A percentile compares a stretch with the other conserved stretches of the same genome.
phyloP scores from a whole-genome alignment of 2,797 vertebrate genomes.

The Vespertilio murinus region DNA sequence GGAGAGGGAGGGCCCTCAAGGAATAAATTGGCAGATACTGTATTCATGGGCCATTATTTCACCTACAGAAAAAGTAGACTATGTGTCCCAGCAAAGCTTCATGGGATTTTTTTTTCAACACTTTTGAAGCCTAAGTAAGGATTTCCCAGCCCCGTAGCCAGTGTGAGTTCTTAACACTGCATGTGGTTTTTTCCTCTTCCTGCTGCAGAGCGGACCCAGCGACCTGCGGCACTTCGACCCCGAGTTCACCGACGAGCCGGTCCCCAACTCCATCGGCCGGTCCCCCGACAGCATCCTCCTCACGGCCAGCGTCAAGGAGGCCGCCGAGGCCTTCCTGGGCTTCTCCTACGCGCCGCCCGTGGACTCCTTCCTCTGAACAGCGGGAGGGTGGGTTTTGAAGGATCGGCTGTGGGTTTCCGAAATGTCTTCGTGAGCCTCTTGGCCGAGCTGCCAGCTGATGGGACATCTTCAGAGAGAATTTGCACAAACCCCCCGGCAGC shows the following conservation, averaged over 20 bases:
- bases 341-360: slow-evolving; percentile 95
- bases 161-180: background rate
- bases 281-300: slow-evolving; percentile 95
- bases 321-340: slow-evolving; percentile 94
- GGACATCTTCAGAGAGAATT: slow-evolving; percentile 86
- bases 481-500: slow-evolving; percentile 95
- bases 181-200: background rate
- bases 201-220: slow-evolving; percentile 91
- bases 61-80: background rate
- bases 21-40: background rate
- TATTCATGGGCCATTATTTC: background rate
- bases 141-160: background rate
- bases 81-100: background rate
- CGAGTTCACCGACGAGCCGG: slow-evolving; percentile 98
- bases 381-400: background rate
- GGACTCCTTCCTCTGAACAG: slow-evolving; percentile 92
- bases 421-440: slow-evolving; percentile 81
- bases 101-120: background rate
- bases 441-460: slow-evolving; percentile 81
- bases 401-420: slow-evolving; percentile 36
- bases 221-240: slow-evolving; percentile 98
- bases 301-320: slow-evolving; percentile 96
- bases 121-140: background rate
- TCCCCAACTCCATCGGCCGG: slow-evolving; percentile 95
- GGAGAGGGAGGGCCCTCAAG: background rate